Base-by-base conservation (phyloP, 2,797 vertebrate genomes). In the Pitangus sulphuratus region DNA sequence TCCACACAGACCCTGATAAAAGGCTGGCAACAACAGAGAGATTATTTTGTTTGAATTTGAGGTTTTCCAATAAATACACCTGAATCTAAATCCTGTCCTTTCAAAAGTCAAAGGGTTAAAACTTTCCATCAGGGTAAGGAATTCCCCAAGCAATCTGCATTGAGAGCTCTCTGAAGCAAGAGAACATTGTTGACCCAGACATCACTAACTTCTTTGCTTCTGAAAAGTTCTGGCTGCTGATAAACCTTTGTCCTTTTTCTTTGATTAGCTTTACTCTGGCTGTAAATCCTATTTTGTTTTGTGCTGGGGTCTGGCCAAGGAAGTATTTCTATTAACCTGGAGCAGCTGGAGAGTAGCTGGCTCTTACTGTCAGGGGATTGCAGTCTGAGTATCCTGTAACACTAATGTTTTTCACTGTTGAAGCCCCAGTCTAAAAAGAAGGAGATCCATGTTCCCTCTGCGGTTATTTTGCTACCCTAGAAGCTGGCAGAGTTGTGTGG, bases 211-310 rank as follows among this genome's bases (percentile, higher is more conserved):
- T 90, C 85, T 82, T 84, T 76, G 48, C 91, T 93, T 93, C 84
- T 22, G 39, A 95, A 88, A 95, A 96, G 84, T 95, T 95, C 93
- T 93, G 58, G 45, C 77, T 88, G 70, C 86, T 86, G 85, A 94
- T 94, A 94, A 96, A 91, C 91, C 93, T 96, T 93, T 93, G 91
- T 95, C 90, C 93, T 93, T 91, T 95, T 90, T 62, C 87, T 95
- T 95, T 96, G 96, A 96, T 94, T 94, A 95, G 87, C 81, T 95
- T 95, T 90, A 84, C 70, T 90, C 87, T 48, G 70, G 87, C 80
- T 84, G 58, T 84, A 95, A 95, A 96, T 94, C 87, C 93, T 72
- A 76, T 96, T 96, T 95, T 94, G 81, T 82, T 94, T 90, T 87
- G 85, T 87, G 83, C 95, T 87, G 85, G 89, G 89, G 60, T 94